Base-by-base conservation (phyloP, 2,888 invertebrate species). In the Apamea anceps region DNA sequence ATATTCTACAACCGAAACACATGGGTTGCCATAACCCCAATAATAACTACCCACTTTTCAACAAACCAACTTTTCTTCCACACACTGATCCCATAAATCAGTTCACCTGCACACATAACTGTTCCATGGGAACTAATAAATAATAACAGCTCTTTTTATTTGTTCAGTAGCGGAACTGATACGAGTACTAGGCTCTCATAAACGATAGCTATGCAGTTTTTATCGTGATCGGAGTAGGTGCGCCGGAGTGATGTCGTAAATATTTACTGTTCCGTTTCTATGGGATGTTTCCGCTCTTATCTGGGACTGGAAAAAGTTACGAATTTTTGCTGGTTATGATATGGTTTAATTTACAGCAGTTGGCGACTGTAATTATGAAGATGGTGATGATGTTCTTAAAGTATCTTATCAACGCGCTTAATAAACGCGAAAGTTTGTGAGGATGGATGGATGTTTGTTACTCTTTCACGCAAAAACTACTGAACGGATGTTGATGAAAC, bases 121-220 rank as follows among this genome's bases (percentile, higher is more conserved):
- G 85, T 81, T 65, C 78, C 78, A 87, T 88, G 87, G 75, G 85
- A 88, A 88, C 70, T 71, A 73, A 77, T 75, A 70, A 62, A 82
- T 62, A 57, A 77, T 65, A 86, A 83, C 75, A 42, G 87, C 80
- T 67, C 62, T 87, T 83, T 75, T 77, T 77, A 72, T 77, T 48
- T 68, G 48, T 66, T 71, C 42, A 32, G n/a, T 80, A 80, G 67
- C 87, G 85, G 85, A 85, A 80, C 85, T 77, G 42, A n/a, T 82
- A 60, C 54, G 32, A 48, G 78, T 86, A 80, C 68, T 28, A 48
- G 80, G 21, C 45, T 57, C 48, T 54, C 70, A 54, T 79, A 57
- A 68, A 71, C 66, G 54, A 54, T 75, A 32, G 45, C 48, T 63
- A 79, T 63, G 72, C 65, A 72, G 68, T 86, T 85, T 86, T 80